Evolutionary conservation across 2,113 vertebrate genomes (phyloP).

Genomic region (Pimephales promelas): DNA sequence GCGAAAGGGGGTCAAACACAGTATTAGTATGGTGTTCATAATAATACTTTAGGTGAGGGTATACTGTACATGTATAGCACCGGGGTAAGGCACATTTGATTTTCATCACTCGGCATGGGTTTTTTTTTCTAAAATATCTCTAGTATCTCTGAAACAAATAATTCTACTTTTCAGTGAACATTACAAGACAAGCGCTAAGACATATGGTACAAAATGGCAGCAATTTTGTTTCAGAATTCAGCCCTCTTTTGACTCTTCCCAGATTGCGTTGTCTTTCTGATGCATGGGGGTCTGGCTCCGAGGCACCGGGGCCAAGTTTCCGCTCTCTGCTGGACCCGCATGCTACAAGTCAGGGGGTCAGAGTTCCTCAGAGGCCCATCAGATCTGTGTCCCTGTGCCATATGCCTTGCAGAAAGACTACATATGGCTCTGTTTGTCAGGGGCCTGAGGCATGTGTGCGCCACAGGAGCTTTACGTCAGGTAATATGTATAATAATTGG

Average conservation of each 20-base stretch:
- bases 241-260: constrained; percentile 13
- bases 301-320: constrained; percentile 50
- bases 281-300: not conserved
- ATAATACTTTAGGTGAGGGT: no score
- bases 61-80: no score
- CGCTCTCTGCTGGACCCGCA: constrained; percentile 34
- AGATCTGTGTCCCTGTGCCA: constrained; percentile 30
- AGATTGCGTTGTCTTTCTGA: constrained; percentile 42
- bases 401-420: constrained; percentile 36
- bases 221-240: constrained; percentile 1
- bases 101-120: no score
- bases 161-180: not conserved
- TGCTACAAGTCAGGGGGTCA: constrained; percentile 51
- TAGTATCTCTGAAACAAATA: not conserved
- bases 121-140: not conserved
- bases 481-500: not conserved
- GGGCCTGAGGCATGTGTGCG: not conserved
- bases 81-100: no score
- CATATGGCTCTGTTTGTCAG: constrained; percentile 47
- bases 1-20: no score
- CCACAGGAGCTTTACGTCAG: not conserved
- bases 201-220: not conserved
- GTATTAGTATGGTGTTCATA: no score
- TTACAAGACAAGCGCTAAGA: not conserved
- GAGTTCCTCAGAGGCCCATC: constrained; percentile 42